Evolutionary conservation across 2,888 invertebrate species (phyloP), one percentile per base, ranked within the genome.

Genomic region (Lasioglossum morio): DNA sequence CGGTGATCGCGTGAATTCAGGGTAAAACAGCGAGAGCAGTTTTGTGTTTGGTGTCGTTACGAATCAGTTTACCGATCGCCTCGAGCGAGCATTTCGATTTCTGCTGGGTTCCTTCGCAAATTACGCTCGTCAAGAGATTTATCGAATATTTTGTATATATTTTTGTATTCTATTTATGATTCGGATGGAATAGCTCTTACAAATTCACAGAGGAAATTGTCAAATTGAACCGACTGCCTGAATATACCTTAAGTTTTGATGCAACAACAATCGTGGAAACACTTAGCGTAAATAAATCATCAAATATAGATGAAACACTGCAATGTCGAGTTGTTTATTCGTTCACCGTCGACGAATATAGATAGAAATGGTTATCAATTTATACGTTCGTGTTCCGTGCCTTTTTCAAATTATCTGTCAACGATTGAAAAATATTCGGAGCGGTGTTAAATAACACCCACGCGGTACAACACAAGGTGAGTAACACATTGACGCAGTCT

Each of bases 81-180:
- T 77, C 83, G 86, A 5, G 57, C n/a, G 16, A n/a, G 70, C 46
- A 73, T 63, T 73, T 78, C 37, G 81, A 82, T 70, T 27, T 76
- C 37, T 72, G 66, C 74, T 83, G 79, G 70, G 76, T 86, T 86
- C 83, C 87, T 83, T 81, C 27, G 63, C 60, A 79, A 84, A 83
- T 86, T 84, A 81, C 70, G 53, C 30, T 73, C 75, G 34, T 70
- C 43, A 57, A 60, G 37, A 82, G 63, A 14, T 75, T 57, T 46
- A 57, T 70, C 19, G 8, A 19, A 73, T 77, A 84, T 85, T 48
- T 85, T 85, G 60, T 85, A 80, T 72, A 80, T 77, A 85, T 86
- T 79, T 86, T 82, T 82, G 57, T 82, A 82, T 78, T 77, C 5
- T 77, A 81, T 81, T 86, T 85, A 75, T 84, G 37, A 81, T 75